phyloP scores from a whole-genome alignment of 2,888 invertebrate genomes.

The Mythimna albipuncta region DNA sequence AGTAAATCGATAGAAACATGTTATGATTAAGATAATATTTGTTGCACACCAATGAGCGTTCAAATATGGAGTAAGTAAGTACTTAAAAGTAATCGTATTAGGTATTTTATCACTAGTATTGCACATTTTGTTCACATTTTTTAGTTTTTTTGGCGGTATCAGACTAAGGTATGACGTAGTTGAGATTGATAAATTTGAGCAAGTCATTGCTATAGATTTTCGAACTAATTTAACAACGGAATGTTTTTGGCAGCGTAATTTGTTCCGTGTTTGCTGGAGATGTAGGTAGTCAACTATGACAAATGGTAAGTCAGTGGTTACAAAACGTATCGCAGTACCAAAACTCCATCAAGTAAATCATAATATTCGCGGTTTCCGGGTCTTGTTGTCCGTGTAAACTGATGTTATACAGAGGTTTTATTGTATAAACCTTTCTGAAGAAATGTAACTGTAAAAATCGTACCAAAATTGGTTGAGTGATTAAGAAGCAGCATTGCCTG shows the following conservation, averaged over 20 bases:
- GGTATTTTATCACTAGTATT: too few species aligned
- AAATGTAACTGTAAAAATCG: not conserved
- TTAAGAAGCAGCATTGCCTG: too few species aligned
- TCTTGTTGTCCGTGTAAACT: too few species aligned
- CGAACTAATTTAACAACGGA: conserved; percentile 26
- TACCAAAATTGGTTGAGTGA: not conserved
- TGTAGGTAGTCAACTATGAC: conserved; percentile 35
- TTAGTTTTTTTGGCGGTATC: conserved; percentile 1
- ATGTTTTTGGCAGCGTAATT: conserved; percentile 23
- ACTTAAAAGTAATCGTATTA: too few species aligned
- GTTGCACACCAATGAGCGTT: too few species aligned
- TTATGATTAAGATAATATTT: too few species aligned
- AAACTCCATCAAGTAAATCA: not conserved
- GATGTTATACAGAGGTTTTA: too few species aligned
- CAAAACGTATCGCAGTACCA: not conserved
- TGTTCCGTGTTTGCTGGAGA: conserved; percentile 27
- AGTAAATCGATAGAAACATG: too few species aligned
- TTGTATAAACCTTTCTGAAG: too few species aligned
- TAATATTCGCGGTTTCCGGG: not conserved
- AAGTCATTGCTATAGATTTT: conserved; percentile 50
- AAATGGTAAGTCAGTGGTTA: conserved; percentile 3
- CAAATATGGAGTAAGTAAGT: too few species aligned
- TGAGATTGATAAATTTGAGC: conserved; percentile 23
- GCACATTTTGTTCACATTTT: not conserved
- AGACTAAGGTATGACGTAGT: conserved; percentile 13